Evolutionary conservation across 2,888 invertebrate genomes (phyloP), one percentile per base, ranked within the genome.

Genomic region (Philonicus albiceps): DNA sequence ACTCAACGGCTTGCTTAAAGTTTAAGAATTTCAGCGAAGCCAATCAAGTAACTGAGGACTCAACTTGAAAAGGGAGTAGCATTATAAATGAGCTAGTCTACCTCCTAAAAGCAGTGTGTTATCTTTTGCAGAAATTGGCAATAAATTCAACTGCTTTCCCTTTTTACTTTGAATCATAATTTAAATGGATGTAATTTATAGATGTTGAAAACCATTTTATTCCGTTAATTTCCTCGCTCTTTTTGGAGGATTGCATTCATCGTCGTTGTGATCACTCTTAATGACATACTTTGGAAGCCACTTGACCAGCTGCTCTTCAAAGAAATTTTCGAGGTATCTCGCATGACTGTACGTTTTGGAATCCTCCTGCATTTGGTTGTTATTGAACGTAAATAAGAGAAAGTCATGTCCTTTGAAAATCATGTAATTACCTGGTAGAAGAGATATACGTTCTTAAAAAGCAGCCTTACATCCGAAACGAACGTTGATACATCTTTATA

Each of bases 391-490:
- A 83, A 88, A 88, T 84, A 86, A 86, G 87, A 81, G 53, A 49
- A 64, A 73, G 27, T 86, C 43, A 78, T 85, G 8, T 43, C 43
- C 40, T 74, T 64, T 74, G 5, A 2, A 64, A 6, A 19, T 16
- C 1, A 16, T 72, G 43, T 22, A 73, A 53, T 90, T 90, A 97
- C 98, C 91, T 96, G 94, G 93, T 98, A 97, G 92, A 95, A 97
- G 27, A 94, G 93, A 91, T 95, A 96, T 64, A 97, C 98, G 93
- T 98, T 98, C 91, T 95, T 95, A 93, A 98, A 98, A 91, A 98
- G 95, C 90, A 96, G 94, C 87, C 97, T 94, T 88, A 96, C 95
- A 93, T 98, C 98, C 86, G 94, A 93, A 87, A 98, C 94, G 92
- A 98, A 96, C 89, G 96, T 95, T 90, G 95, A 94, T 86, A 96